Conservation (phyloP, 23 tunicate species). For the Styela plicata region DNA sequence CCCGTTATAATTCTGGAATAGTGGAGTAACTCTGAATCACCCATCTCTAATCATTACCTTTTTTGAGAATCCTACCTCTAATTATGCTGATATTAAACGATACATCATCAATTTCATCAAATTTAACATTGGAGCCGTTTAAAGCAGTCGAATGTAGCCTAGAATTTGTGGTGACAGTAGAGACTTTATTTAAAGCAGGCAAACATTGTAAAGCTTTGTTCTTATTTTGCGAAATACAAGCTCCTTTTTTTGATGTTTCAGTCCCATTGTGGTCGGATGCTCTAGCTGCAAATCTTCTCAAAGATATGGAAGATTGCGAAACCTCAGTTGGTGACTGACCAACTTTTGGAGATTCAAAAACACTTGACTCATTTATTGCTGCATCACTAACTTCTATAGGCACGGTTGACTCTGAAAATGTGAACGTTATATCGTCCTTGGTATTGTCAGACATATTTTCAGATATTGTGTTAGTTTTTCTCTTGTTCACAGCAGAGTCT, state of each 20-base stretch:
- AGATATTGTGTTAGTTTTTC: background rate
- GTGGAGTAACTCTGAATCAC: no score
- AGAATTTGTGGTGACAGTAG: background rate
- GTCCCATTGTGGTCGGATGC: background rate
- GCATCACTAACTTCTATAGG: background rate
- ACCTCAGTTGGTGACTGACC: background rate
- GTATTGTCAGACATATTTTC: background rate
- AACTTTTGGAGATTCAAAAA: background rate
- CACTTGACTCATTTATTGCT: background rate
- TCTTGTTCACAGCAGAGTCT: no score
- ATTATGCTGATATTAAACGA: constrained; percentile 13
- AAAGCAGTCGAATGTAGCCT: constrained; percentile 10
- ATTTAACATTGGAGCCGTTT: background rate
- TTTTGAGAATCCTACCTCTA: no score
- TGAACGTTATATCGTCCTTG: background rate
- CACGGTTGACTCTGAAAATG: constrained; percentile 1
- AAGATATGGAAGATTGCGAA: background rate
- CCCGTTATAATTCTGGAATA: no score
- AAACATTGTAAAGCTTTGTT: no score
- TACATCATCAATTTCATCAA: background rate
- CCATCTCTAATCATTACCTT: no score
- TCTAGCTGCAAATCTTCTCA: background rate
- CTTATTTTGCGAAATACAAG: no score
- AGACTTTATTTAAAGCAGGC: background rate
- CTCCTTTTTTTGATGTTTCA: no score